Evolutionary conservation across 2,888 invertebrate species (phyloP), one percentile per base, ranked within the genome.

Genomic region (Polietes domitor): DNA sequence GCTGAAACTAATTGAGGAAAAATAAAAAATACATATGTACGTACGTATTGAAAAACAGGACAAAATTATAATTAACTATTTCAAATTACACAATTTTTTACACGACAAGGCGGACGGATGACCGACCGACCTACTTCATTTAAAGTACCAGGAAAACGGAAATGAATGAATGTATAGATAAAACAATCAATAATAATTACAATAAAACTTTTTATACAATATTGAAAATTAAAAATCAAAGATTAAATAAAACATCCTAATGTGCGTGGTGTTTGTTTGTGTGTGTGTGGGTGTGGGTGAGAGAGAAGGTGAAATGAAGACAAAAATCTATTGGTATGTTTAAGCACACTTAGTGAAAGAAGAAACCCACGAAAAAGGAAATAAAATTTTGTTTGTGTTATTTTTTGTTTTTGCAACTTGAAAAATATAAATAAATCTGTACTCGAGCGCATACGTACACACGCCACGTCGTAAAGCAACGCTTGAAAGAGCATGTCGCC

Each of bases 311-410:
- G 61, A 28, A 61, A 47, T 47, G 58, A 58, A 58, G 58, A 58
- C 58, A 58, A 58, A 58, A 58, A 58, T 58, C 26, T 72, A 43
- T 78, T 68, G 53, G 72, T 70, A 79, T 74, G 41, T 77, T 76
- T 84, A 84, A 84, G 78, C 78, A 81, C 84, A 79, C 68, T 80
- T 80, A 73, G 71, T 76, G 24, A 63, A 80, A 41, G 68, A 41
- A 70, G 7, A 28, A 79, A 79, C 68, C 26, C 55, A 47, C 7
- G 2, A 79, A 76, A 82, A 53, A 3, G 37, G 55, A 83, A 77
- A 73, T n/a, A 58, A 6, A 17, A 21, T 17, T 26, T 1, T 4
- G 58, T 10, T 17, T 53, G 53, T 19, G 19, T 17, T 24, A 24
- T 21, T 41, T 41, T 58, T 58, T 55, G 10, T 55, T 26, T 28